Evolutionary conservation across 2,113 vertebrate genomes (phyloP).

Genomic region (Scomber scombrus): DNA sequence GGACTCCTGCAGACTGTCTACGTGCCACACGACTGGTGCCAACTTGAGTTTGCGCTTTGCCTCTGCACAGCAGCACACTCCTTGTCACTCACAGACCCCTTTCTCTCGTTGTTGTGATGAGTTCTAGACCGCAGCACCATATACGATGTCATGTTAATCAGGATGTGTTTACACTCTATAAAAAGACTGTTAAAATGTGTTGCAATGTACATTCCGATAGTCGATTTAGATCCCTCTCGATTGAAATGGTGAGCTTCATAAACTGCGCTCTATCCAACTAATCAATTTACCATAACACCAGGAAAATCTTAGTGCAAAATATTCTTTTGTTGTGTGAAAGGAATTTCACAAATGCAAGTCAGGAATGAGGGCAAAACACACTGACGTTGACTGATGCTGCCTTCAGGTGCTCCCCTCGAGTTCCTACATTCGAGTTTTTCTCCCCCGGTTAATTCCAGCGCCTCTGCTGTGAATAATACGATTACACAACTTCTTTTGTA

Average conservation of each 20-base stretch:
- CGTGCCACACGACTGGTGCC: slow-evolving; percentile 71
- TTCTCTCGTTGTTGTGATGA: neutral
- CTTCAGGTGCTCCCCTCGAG: slow-evolving; percentile 37
- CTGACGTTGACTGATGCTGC: slow-evolving; percentile 37
- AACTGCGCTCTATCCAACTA: neutral
- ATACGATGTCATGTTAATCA: neutral
- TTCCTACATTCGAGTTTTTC: neutral
- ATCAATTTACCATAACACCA: neutral
- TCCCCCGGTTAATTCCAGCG: too few species aligned
- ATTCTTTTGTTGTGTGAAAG: slow-evolving; percentile 64
- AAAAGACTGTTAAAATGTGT: neutral
- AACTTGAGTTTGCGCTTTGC: slow-evolving; percentile 39
- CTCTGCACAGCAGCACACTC: slow-evolving; percentile 30
- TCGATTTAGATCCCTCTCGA: neutral
- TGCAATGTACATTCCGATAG: neutral
- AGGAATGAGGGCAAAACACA: slow-evolving; percentile 62
- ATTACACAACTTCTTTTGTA: too few species aligned
- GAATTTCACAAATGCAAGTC: slow-evolving; percentile 72
- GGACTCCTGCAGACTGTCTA: slow-evolving; percentile 73
- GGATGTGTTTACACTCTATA: neutral
- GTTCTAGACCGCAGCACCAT: neutral
- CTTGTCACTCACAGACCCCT: slow-evolving; percentile 11
- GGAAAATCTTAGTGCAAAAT: slow-evolving; percentile 34
- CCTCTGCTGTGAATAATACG: too few species aligned
- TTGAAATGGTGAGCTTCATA: neutral